phyloP scores from a whole-genome alignment of 2,797 vertebrate species.

The Phoeniculus purpureus region DNA sequence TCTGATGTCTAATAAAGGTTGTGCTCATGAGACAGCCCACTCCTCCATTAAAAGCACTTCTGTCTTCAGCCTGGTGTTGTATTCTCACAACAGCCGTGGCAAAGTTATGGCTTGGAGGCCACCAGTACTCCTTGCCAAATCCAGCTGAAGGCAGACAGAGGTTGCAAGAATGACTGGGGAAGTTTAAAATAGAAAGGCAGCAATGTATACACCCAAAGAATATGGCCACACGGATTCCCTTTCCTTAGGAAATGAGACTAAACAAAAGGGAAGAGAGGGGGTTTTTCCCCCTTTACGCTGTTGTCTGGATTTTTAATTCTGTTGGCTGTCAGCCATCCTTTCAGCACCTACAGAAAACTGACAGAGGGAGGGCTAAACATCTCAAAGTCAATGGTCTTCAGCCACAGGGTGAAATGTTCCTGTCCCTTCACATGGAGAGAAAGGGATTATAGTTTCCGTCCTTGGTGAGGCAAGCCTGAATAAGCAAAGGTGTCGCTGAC shows the following conservation, averaged over 20 bases:
- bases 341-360: not conserved
- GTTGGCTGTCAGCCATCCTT: not conserved
- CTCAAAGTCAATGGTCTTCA: not conserved
- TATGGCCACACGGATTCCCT: not conserved
- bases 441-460: not conserved
- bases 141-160: not conserved
- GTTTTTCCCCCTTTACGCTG: not conserved
- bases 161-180: not conserved
- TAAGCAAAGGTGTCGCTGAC: not conserved
- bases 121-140: not conserved
- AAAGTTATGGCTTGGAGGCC: not conserved
- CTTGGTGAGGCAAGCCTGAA: not conserved
- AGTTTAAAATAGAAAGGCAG: not conserved
- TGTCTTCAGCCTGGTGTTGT: not conserved
- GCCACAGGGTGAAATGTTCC: not conserved
- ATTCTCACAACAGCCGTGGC: not conserved
- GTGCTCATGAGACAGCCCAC: not conserved
- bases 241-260: not conserved
- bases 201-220: not conserved
- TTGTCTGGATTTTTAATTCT: not conserved
- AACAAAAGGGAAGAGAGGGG: not conserved
- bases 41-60: not conserved
- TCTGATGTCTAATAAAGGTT: conserved; percentile 42
- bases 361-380: not conserved
- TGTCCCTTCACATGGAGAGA: not conserved